Base-by-base conservation (phyloP, 2,113 vertebrate species). In the Limnothrissa miodon region DNA sequence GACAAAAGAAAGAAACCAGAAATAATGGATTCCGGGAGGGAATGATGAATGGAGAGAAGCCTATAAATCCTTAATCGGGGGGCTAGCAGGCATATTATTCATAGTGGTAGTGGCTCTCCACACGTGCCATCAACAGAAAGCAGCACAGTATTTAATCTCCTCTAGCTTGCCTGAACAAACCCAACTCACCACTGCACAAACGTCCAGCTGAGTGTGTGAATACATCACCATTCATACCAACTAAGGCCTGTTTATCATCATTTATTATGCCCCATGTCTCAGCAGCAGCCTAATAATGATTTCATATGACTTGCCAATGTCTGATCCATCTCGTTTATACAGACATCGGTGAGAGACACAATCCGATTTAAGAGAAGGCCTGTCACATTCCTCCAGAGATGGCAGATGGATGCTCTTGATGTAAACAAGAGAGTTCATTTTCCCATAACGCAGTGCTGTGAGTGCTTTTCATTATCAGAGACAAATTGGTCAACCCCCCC, bases 251-350 rank as follows among this genome's bases (percentile, higher is more conserved):
- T 93, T 89, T 89, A 91, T 93, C 90, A 89, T 89, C 89, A 81
- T 83, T 86, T 83, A 85, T 89, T 7, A 62, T 85, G 90, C 86
- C 89, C 87, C 78, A 89, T 89, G 89, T 91, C 89, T 89, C 82
- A 86, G 88, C 91, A 87, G 89, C 92, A 90, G 90, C 92, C 93
- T 92, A 92, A 91, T 92, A 92, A 91, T 92, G 91, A 91, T 91
- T 92, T 92, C 90, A 92, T 92, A 88, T 87, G 87, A 87, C 90
- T 78, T 86, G 90, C 91, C 83, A n/a, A n/a, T n/a, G 19, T 80
- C 89, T 91, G 92, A 93, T 93, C 86, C 90, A 93, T 93, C 83
- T 84, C 85, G 81, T 82, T 89, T 87, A 90, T 91, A 86, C 88
- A 88, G 81, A 88, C 82, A 87, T 82, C 1, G 36, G 82, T 83